These are phyloP conservation scores for Berghia stephanieae DNA, from an alignment of 1,140 invertebrate genomes.

Conservation along the genomic window DNA sequence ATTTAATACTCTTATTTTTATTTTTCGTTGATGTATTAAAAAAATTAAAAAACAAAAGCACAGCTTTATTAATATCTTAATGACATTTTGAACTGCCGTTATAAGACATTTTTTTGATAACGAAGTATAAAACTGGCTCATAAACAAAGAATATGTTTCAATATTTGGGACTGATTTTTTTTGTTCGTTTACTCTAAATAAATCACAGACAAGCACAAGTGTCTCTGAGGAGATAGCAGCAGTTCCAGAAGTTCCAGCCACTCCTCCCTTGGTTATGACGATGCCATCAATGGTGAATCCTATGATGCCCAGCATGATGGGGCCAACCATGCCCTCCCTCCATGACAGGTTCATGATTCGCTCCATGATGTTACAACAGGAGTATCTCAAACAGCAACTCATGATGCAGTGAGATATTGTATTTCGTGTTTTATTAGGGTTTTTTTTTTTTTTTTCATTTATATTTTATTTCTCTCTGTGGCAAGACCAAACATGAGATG, in stretches of 20 bases:
- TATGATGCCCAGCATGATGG: not conserved
- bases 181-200: not conserved
- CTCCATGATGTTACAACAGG: conserved; percentile 25
- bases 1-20: too few species aligned
- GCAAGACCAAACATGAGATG: too few species aligned
- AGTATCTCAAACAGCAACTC: conserved; percentile 26
- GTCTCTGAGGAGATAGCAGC: conserved; percentile 9
- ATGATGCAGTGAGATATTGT: conserved; percentile 20
- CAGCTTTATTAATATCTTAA: too few species aligned
- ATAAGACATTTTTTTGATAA: not conserved
- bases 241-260: not conserved
- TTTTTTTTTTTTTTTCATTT: too few species aligned
- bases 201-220: not conserved
- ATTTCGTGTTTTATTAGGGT: too few species aligned
- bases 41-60: too few species aligned
- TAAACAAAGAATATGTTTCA: not conserved
- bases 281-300: not conserved
- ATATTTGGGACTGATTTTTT: not conserved
- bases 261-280: not conserved
- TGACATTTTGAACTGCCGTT: not conserved
- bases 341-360: not conserved
- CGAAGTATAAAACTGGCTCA: not conserved
- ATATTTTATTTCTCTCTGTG: too few species aligned
- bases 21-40: too few species aligned
- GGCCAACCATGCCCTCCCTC: not conserved